Evolutionary conservation across 1,140 invertebrate species (phyloP).

Genomic region (Sesamia nonagrioides): DNA sequence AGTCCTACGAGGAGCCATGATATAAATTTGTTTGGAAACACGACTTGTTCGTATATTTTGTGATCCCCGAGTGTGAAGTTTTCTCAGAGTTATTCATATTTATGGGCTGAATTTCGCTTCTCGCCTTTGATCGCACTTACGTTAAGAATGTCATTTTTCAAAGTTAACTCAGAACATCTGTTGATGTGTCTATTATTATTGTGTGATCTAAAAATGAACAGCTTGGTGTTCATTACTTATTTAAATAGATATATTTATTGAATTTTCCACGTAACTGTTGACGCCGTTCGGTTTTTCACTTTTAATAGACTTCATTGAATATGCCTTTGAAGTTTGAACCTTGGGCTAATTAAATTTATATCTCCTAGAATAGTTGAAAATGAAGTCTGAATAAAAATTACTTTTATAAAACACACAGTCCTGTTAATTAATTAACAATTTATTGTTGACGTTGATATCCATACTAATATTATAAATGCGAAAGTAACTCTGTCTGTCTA

Average conservation of each 20-base stretch:
- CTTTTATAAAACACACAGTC: conserved; percentile 1
- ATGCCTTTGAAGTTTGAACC: not conserved
- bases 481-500: too few species aligned
- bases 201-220: conserved; percentile 3
- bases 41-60: conserved; percentile 56
- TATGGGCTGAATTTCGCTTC: conserved; percentile 57
- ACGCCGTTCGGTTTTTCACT: not conserved
- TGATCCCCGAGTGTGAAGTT: conserved; percentile 52
- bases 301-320: not conserved
- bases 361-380: not conserved
- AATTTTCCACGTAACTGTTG: not conserved
- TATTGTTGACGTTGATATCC: conserved; percentile 42
- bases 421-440: conserved; percentile 29
- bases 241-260: not conserved
- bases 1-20: conserved; percentile 26
- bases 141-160: conserved; percentile 51
- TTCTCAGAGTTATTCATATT: conserved; percentile 58
- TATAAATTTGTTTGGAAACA: conserved; percentile 55
- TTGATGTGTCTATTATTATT: conserved; percentile 42
- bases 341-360: conserved; percentile 3
- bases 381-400: not conserved
- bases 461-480: too few species aligned
- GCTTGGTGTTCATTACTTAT: not conserved
- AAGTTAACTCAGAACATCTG: conserved; percentile 40
- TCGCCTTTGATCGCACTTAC: conserved; percentile 51